Conservation (phyloP, 2,888 invertebrate genomes). For the Tetramorium bicarinatum region DNA sequence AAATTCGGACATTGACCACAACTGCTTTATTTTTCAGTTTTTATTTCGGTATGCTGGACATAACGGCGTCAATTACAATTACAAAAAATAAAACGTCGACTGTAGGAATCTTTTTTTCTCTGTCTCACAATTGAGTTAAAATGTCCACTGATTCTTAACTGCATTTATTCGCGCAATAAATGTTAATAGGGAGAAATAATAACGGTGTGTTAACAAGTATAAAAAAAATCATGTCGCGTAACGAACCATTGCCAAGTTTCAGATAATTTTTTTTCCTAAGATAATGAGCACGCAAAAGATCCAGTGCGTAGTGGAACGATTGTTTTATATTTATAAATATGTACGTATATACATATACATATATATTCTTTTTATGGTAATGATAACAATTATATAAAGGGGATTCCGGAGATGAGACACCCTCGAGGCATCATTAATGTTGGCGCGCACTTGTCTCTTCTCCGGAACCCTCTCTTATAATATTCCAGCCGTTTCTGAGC, state of each 20-base stretch:
- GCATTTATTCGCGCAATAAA: constrained; percentile 9
- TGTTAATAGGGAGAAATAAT: neutral
- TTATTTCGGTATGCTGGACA: neutral
- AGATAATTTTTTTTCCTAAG: constrained; percentile 53
- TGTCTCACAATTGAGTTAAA: neutral
- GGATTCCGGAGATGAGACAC: constrained; percentile 69
- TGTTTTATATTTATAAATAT: constrained; percentile 64
- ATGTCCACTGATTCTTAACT: constrained; percentile 5
- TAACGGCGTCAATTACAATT: neutral
- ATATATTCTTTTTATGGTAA: constrained; percentile 65
- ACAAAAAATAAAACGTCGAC: neutral
- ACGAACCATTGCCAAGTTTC: constrained; percentile 25
- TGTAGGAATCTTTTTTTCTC: neutral
- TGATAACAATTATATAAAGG: constrained; percentile 78
- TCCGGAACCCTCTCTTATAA: constrained; percentile 69
- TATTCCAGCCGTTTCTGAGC: constrained; percentile 58
- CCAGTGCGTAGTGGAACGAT: neutral
- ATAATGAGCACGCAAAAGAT: constrained; percentile 63
- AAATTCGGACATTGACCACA: neutral
- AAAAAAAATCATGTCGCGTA: constrained; percentile 5
- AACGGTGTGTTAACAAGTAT: constrained; percentile 1
- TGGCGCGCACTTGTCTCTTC: constrained; percentile 65
- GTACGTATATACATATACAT: constrained; percentile 23
- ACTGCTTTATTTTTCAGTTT: neutral
- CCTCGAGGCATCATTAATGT: constrained; percentile 84